Percentiles rank a stretch among this genome's conserved stretches.
Conservation (phyloP, 2,797 vertebrate genomes). For the Acanthurus lineatus region DNA sequence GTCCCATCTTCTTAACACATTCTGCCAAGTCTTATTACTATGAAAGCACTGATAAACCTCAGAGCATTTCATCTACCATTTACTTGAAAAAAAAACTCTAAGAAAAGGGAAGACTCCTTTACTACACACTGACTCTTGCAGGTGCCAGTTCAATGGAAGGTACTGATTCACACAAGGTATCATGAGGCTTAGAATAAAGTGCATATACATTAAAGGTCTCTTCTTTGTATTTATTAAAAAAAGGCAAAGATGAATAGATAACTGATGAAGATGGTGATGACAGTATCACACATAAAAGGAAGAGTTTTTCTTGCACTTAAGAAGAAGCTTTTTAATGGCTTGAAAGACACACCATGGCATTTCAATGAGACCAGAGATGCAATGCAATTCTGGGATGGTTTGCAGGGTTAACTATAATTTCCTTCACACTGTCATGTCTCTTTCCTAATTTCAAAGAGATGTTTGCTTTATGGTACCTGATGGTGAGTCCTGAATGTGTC, state of each 20-base stretch:
- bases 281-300: constrained; percentile 32
- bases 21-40: neutral
- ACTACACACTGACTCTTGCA: neutral
- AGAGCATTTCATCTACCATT: neutral
- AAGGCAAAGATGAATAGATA: constrained; percentile 17
- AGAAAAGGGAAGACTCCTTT: neutral
- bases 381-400: constrained; percentile 61
- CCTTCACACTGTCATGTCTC: constrained; percentile 34
- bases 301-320: constrained; percentile 16
- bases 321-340: constrained; percentile 42
- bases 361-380: constrained; percentile 75
- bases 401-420: constrained; percentile 59
- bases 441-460: constrained; percentile 37
- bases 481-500: constrained; percentile 39
- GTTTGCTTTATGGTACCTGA: constrained; percentile 31
- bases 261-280: constrained; percentile 47
- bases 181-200: neutral
- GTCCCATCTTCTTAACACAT: neutral
- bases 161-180: neutral
- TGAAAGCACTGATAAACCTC: neutral
- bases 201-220: neutral
- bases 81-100: neutral
- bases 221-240: constrained; percentile 22
- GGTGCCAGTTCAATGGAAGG: neutral
- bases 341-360: constrained; percentile 62